Base-by-base conservation (phyloP, 2,113 vertebrate species). In the Hippoglossus stenolepis region DNA sequence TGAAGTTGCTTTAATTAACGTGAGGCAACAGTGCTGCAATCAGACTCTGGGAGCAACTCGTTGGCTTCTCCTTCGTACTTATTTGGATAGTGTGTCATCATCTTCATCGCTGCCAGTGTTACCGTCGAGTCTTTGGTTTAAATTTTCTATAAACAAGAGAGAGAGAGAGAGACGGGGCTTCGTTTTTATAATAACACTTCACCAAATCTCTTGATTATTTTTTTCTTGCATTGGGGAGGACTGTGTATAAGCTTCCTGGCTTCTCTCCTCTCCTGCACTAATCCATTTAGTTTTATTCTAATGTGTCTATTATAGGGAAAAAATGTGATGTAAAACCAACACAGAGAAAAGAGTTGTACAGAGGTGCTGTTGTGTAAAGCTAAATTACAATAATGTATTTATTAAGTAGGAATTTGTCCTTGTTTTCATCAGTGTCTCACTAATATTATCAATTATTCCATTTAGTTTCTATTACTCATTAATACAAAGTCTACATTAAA, bases 81-180 rank as follows among this genome's bases (percentile, higher is more conserved):
- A 79, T 82, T 82, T 84, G 60, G 77, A 72, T 71, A 75, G 72
- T 56, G 49, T 89, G 58, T 54, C 35, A 2, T 82, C 70, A 59
- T 86, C 45, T 60, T 23, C 38, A 45, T 62, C 23, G 14, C 69
- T 72, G 65, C 65, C 75, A 80, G 64, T 65, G 78, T 83, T 66
- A 23, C 75, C 83, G 49, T 66, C 60, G 49, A 80, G 60, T 63
- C 23, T 80, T 35, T 51, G 74, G 57, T 71, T 65, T 63, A 11
- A 45, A 35, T 65, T 80, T 45, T 73, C 67, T 54, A 11, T 53
- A 53, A 86, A 64, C 71, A 64, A 28, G 45, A 38, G 35, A 10
- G 35, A 35, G 35, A 35, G 43, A 13, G 43, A n/a, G 51, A 57
- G 56, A 60, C 1, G 4, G 6, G 5, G 64, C 7, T 7, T 0